These are phyloP conservation scores for Lasiommata megera DNA, from an alignment of 2,888 invertebrate genomes.

Conservation along the genomic window DNA sequence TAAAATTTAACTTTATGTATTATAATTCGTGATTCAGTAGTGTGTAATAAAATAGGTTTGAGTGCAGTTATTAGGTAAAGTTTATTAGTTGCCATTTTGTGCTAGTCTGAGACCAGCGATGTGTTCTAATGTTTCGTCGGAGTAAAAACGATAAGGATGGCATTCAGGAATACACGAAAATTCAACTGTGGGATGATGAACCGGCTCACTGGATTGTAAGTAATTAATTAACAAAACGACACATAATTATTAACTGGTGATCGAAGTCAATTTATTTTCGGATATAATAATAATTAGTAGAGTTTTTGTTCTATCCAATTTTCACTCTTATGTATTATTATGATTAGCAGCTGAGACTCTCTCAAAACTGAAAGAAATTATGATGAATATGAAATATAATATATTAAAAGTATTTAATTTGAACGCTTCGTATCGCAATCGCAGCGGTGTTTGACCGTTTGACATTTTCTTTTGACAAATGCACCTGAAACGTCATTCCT, in stretches of 20 bases:
- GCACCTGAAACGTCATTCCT: neutral
- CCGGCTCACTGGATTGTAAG: constrained; percentile 22
- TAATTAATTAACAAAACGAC: too few species aligned
- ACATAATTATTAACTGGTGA: too few species aligned
- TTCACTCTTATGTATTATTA: too few species aligned
- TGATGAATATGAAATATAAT: neutral
- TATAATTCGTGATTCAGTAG: neutral
- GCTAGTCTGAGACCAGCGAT: constrained; percentile 12
- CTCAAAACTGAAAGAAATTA: neutral
- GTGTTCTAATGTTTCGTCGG: constrained; percentile 59
- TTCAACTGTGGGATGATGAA: constrained; percentile 52
- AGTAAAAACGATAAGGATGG: constrained; percentile 50
- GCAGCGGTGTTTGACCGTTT: neutral
- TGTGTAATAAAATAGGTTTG: neutral
- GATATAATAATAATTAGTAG: too few species aligned
- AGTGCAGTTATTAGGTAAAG: neutral
- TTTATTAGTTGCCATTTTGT: neutral
- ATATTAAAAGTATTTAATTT: neutral
- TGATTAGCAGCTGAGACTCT: too few species aligned
- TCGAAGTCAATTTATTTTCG: too few species aligned
- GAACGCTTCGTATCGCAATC: neutral
- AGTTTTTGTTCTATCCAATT: too few species aligned
- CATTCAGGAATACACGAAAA: constrained; percentile 48
- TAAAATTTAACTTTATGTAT: neutral
- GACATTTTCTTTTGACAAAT: constrained; percentile 6